A percentile compares a stretch with the other conserved stretches of the same genome.
These are phyloP conservation scores for Podarcis siculus DNA, from an alignment of 2,797 vertebrate genomes.

Conservation along the genomic window DNA sequence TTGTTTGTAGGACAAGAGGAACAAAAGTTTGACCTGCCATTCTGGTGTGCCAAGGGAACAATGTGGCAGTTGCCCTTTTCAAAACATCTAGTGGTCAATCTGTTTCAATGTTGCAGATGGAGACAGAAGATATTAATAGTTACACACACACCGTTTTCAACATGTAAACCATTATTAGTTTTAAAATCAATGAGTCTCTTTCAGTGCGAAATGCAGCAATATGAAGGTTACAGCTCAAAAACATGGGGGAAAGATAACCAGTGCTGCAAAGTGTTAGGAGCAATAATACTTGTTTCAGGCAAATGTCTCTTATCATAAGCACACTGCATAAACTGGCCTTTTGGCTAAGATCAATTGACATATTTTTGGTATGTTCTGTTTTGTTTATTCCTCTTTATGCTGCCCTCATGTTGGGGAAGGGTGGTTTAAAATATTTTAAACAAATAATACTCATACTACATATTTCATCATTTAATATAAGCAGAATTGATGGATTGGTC, in stretches of 20 bases:
- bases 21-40: slow-evolving; percentile 82
- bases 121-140: slow-evolving; percentile 57
- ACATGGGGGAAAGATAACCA: slow-evolving; percentile 13
- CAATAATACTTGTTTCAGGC: slow-evolving; percentile 34
- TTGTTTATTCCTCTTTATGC: too few species aligned
- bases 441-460: too few species aligned
- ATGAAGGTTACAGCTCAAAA: slow-evolving; percentile 41
- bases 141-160: slow-evolving; percentile 50
- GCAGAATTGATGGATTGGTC: too few species aligned
- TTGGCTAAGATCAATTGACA: neutral
- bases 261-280: neutral
- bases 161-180: slow-evolving; percentile 44
- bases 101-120: slow-evolving; percentile 53
- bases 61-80: slow-evolving; percentile 71
- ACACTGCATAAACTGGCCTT: slow-evolving; percentile 32
- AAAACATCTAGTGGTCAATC: slow-evolving; percentile 57
- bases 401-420: too few species aligned
- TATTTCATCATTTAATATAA: too few species aligned
- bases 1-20: slow-evolving; percentile 86
- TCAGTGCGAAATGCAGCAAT: slow-evolving; percentile 54
- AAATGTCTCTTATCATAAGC: slow-evolving; percentile 16
- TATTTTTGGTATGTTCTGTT: neutral
- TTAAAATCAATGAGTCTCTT: slow-evolving; percentile 58
- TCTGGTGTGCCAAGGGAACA: slow-evolving; percentile 66
- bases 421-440: too few species aligned